These are phyloP conservation scores for Lepus americanus DNA, from an alignment of 2,113 vertebrate genomes.

Conservation along the genomic window DNA sequence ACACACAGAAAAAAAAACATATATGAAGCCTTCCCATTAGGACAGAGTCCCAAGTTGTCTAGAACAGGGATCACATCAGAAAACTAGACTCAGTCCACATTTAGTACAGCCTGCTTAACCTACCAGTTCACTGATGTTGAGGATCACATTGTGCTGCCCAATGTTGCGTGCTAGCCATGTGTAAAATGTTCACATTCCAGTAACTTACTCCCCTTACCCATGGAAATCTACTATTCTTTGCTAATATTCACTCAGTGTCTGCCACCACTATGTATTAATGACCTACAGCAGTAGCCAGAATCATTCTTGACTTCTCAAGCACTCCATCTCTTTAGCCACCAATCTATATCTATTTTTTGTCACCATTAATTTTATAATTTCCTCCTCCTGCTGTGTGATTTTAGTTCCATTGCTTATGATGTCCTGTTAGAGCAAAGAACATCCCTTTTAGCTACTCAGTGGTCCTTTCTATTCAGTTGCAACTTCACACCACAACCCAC, in stretches of 20 bases:
- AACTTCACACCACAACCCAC: neutral
- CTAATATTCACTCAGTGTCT: neutral
- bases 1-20: neutral
- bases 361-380: constrained; percentile 11
- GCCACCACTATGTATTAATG: neutral
- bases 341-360: neutral
- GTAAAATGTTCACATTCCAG: neutral
- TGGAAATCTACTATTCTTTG: neutral
- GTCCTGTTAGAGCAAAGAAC: neutral
- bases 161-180: too few relatives aligned
- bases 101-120: neutral
- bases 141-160: neutral
- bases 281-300: neutral
- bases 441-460: neutral
- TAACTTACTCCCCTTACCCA: neutral
- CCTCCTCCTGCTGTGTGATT: neutral
- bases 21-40: neutral
- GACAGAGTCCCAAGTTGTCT: neutral
- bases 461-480: neutral
- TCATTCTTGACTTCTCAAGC: neutral
- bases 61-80: neutral
- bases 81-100: neutral
- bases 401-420: neutral
- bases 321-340: neutral
- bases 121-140: neutral